These are phyloP conservation scores for Tadarida brasiliensis DNA, from an alignment of 2,797 vertebrate species.

Conservation along the genomic window DNA sequence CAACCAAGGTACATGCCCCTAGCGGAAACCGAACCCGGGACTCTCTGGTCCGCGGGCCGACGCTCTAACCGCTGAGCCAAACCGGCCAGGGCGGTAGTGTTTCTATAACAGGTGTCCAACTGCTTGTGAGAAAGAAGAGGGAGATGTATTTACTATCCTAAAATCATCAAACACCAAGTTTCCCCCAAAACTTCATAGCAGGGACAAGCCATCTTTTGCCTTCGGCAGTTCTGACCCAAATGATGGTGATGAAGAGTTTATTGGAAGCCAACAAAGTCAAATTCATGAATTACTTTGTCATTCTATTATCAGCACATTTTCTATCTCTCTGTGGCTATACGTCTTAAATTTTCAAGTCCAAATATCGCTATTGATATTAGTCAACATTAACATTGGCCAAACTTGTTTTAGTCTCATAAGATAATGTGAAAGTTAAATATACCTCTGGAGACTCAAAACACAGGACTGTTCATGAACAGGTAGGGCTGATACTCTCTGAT, in stretches of 20 bases:
- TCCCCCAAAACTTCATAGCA: background rate
- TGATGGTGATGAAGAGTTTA: background rate
- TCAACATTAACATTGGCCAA: background rate
- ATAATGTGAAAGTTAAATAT: background rate
- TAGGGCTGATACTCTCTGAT: background rate
- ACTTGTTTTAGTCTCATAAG: background rate
- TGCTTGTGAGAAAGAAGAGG: conserved; percentile 17
- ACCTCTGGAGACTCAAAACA: background rate
- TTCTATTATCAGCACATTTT: background rate
- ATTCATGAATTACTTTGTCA: background rate
- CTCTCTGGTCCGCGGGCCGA: no score
- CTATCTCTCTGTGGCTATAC: background rate
- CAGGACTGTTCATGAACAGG: background rate
- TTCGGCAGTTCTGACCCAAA: conserved; percentile 5
- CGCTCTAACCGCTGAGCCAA: no score
- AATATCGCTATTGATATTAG: background rate
- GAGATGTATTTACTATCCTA: background rate
- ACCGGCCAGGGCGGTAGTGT: background rate
- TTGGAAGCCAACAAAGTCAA: background rate
- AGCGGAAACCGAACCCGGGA: no score
- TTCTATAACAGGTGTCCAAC: background rate
- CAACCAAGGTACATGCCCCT: no score
- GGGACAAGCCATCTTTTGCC: background rate
- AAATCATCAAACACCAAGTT: background rate
- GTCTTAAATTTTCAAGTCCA: conserved; percentile 33